Conservation (phyloP, 2,113 vertebrate genomes). For the Melanocharis versteri region DNA sequence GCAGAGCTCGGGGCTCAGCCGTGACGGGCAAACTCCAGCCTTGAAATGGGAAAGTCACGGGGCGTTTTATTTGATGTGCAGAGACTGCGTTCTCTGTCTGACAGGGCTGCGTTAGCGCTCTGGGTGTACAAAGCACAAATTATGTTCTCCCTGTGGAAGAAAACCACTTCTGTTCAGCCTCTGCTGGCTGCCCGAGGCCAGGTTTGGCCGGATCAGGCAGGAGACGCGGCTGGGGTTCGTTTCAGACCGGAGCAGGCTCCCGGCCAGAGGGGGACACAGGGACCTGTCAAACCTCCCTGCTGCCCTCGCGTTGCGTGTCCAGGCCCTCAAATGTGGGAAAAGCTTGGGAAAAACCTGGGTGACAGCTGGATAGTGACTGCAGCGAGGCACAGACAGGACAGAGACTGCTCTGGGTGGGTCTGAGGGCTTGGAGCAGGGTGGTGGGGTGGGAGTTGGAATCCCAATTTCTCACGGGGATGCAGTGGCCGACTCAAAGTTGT, state of each 20-base stretch:
- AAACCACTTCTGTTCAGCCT: constrained; percentile 5
- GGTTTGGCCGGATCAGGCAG: neutral
- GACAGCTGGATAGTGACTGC: neutral
- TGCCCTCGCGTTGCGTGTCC: rapidly evolving
- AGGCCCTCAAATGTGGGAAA: neutral
- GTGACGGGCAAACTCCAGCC: neutral
- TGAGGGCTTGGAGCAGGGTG: neutral
- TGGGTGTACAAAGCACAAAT: constrained; percentile 13
- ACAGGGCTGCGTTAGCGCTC: neutral
- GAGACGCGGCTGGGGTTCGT: neutral
- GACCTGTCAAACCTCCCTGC: neutral
- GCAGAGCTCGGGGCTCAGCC: neutral
- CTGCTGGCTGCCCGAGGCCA: neutral
- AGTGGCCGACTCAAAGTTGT: rapidly evolving
- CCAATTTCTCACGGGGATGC: rapidly evolving
- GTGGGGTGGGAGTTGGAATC: neutral
- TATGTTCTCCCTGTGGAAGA: neutral
- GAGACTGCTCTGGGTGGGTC: neutral
- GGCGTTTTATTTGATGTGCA: neutral
- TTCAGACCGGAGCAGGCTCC: neutral
- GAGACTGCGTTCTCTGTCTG: neutral
- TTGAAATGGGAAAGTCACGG: neutral
- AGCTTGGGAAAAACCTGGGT: neutral
- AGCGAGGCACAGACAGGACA: rapidly evolving
- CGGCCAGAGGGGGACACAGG: rapidly evolving